These are phyloP conservation scores for Lepus europaeus DNA, from an alignment of 2,113 vertebrate species.

Conservation along the genomic window DNA sequence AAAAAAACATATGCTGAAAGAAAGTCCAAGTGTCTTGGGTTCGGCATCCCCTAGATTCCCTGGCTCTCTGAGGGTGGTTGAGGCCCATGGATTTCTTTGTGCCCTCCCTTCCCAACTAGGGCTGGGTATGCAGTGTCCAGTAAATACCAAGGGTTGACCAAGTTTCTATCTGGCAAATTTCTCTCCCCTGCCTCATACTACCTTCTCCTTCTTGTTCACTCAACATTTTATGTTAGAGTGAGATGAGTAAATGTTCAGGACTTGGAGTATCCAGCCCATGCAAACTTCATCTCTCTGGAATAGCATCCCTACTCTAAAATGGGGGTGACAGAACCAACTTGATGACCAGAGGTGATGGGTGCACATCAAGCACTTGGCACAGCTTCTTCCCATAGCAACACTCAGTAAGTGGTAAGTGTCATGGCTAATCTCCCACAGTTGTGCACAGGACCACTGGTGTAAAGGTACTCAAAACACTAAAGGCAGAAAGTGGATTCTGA, in stretches of 20 bases:
- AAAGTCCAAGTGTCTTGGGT: neutral
- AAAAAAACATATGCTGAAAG: neutral
- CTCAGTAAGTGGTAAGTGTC: neutral
- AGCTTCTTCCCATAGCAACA: neutral
- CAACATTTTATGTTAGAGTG: neutral
- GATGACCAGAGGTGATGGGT: neutral
- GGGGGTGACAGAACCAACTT: too few relatives aligned
- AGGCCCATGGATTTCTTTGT: neutral
- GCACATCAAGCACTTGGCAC: neutral
- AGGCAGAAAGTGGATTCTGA: constrained; percentile 20
- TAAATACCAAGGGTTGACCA: neutral
- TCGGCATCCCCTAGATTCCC: neutral
- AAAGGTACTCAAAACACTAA: constrained; percentile 36
- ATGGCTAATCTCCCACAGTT: neutral
- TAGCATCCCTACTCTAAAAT: neutral
- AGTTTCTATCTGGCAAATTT: neutral
- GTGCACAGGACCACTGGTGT: neutral
- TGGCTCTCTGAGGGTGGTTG: neutral
- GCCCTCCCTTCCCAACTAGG: too few relatives aligned
- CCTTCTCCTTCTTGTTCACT: neutral
- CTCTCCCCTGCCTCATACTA: too few relatives aligned
- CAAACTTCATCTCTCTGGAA: neutral
- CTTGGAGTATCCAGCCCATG: neutral
- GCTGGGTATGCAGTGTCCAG: neutral
- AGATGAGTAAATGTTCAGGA: neutral